A percentile compares a stretch with the other conserved stretches of the same genome.
Evolutionary conservation across 2,797 vertebrate species (phyloP).

Genomic region (Sphaeramia orbicularis): DNA sequence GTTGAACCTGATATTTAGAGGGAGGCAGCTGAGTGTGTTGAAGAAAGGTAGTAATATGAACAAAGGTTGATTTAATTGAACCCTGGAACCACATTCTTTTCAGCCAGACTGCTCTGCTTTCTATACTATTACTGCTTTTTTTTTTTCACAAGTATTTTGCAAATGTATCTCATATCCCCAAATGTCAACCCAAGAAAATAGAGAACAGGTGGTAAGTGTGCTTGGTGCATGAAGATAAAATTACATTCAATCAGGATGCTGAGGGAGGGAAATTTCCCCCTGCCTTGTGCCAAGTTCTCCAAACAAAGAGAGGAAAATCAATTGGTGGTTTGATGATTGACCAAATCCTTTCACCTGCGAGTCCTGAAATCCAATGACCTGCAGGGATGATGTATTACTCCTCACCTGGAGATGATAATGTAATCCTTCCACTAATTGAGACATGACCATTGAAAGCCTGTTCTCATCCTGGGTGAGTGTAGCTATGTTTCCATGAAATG

Average conservation of each 20-base stretch:
- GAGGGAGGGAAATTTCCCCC: conserved; percentile 54
- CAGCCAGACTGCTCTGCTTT: conserved; percentile 31
- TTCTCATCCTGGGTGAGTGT: background rate
- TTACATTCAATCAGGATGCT: conserved; percentile 67
- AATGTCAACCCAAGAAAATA: conserved; percentile 67
- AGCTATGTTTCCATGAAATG: background rate
- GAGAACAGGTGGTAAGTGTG: conserved; percentile 74
- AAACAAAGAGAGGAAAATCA: conserved; percentile 76
- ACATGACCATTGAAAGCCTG: conserved; percentile 27
- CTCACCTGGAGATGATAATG: conserved; percentile 58
- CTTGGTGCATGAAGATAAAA: conserved; percentile 63
- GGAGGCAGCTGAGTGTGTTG: conserved; percentile 5
- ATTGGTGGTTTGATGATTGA: conserved; percentile 70
- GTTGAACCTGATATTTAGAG: conserved; percentile 19
- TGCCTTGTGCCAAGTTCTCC: conserved; percentile 62
- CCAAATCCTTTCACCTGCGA: conserved; percentile 65
- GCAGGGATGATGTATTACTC: conserved; percentile 51
- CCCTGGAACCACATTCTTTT: conserved; percentile 13
- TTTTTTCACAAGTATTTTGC: conserved; percentile 31
- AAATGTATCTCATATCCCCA: conserved; percentile 58
- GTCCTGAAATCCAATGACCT: conserved; percentile 70
- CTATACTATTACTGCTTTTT: conserved; percentile 9
- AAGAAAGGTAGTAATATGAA: conserved; percentile 18
- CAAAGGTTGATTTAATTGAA: conserved; percentile 39
- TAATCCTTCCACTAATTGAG: conserved; percentile 61